Evolutionary conservation across 2,113 vertebrate species (phyloP).

Genomic region (Prunella fulvescens): DNA sequence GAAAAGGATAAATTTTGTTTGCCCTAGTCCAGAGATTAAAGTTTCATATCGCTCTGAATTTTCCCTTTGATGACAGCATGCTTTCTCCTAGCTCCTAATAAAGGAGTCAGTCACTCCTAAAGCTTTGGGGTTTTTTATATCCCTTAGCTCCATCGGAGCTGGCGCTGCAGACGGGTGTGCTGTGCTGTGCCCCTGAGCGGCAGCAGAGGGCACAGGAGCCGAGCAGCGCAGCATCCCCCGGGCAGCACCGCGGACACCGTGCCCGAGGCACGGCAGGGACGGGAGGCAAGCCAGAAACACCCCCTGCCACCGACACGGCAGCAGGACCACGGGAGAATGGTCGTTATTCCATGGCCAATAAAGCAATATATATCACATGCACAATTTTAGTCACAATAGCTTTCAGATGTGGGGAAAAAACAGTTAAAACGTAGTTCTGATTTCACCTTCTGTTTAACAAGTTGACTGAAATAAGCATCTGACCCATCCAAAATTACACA

Average conservation of each 20-base stretch:
- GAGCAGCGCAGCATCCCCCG: not conserved
- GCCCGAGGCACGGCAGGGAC: not conserved
- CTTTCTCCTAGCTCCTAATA: not conserved
- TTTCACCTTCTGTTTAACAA: not conserved
- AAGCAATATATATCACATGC: not conserved
- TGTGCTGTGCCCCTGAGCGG: not conserved
- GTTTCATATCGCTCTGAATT: not conserved
- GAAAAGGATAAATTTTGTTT: not conserved
- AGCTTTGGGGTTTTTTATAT: not conserved
- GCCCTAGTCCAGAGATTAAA: not conserved
- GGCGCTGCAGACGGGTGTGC: not conserved
- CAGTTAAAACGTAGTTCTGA: not conserved
- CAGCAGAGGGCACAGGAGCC: not conserved
- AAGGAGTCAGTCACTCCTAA: not conserved
- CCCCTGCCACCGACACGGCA: not conserved
- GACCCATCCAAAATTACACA: not conserved
- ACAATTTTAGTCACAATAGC: not conserved
- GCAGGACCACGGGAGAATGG: too few relatives aligned
- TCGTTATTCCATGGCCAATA: not conserved
- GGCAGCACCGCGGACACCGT: too few relatives aligned
- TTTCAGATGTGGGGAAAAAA: not conserved
- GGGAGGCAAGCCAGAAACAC: not conserved
- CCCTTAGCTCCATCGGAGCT: not conserved
- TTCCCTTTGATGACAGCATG: not conserved
- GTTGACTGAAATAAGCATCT: not conserved